Percentiles rank a stretch among this genome's conserved stretches.
phyloP scores from a whole-genome alignment of 1,140 invertebrate species.

The Phymastichus coffea region DNA sequence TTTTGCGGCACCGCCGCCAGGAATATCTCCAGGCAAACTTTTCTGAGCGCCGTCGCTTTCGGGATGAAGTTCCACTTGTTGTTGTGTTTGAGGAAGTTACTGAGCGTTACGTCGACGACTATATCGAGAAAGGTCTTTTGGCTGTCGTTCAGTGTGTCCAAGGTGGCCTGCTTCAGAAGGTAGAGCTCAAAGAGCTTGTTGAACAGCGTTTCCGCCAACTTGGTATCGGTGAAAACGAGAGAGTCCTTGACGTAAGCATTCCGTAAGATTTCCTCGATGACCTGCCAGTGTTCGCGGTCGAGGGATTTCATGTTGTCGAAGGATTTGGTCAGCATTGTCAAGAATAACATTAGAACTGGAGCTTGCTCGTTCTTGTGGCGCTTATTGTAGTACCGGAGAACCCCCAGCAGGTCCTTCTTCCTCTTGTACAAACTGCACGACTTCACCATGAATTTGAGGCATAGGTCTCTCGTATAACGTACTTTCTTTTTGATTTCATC shows the following conservation, averaged over 20 bases:
- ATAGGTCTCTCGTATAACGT: not conserved
- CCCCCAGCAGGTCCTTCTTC: constrained; percentile 31
- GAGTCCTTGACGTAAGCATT: constrained; percentile 24
- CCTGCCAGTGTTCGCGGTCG: constrained; percentile 14
- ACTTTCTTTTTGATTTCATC: constrained; percentile 29
- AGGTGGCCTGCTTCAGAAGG: not conserved
- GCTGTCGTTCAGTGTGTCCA: not conserved
- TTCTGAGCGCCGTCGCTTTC: not conserved
- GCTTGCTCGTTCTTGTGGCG: constrained; percentile 42
- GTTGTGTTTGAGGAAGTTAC: not conserved
- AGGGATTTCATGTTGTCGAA: constrained; percentile 28
- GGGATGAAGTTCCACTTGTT: not conserved
- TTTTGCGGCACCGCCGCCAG: not conserved
- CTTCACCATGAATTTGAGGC: constrained; percentile 31
- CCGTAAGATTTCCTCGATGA: constrained; percentile 33
- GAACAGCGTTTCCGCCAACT: not conserved
- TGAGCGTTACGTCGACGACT: not conserved
- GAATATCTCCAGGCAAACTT: not conserved
- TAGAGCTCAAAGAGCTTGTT: not conserved
- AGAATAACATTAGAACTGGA: constrained; percentile 5
- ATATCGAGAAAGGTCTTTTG: not conserved
- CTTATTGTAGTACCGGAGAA: constrained; percentile 33
- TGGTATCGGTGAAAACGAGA: too few relatives aligned
- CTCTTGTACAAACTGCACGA: constrained; percentile 42
- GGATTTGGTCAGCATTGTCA: not conserved